Conservation (phyloP, 2,888 invertebrate genomes). For the Pseudolycoriella hygida region DNA sequence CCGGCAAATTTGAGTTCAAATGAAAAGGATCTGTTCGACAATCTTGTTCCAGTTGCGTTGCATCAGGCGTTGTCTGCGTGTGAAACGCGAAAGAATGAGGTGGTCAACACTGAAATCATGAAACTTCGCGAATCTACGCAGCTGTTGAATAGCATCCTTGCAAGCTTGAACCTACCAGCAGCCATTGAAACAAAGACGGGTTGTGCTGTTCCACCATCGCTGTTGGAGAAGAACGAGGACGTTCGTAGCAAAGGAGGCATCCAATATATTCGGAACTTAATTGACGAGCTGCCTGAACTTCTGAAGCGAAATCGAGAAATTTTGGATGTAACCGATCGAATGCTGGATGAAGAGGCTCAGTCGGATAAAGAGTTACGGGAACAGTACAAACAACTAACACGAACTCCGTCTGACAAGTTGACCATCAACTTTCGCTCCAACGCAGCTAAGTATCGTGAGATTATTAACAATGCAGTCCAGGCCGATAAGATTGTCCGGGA, state of each 20-base stretch:
- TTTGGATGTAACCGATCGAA: constrained; percentile 71
- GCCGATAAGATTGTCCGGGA: constrained; percentile 71
- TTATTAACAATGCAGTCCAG: constrained; percentile 76
- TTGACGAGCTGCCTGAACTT: constrained; percentile 77
- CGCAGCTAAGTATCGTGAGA: constrained; percentile 80
- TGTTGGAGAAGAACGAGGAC: constrained; percentile 67
- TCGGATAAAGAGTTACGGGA: constrained; percentile 72
- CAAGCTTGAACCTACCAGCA: constrained; percentile 92
- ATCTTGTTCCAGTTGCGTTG: constrained; percentile 76
- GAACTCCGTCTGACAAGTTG: constrained; percentile 72
- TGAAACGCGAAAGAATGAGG: constrained; percentile 69
- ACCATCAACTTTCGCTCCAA: constrained; percentile 80
- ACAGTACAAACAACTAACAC: constrained; percentile 88
- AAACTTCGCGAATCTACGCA: constrained; percentile 82
- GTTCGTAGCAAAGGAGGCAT: constrained; percentile 66
- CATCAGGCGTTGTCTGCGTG: constrained; percentile 79
- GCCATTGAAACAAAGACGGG: constrained; percentile 69
- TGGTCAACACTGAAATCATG: constrained; percentile 70
- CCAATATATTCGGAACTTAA: constrained; percentile 46
- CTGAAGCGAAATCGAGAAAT: constrained; percentile 87
- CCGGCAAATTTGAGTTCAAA: constrained; percentile 46
- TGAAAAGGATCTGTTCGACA: constrained; percentile 72
- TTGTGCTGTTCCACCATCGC: constrained; percentile 67
- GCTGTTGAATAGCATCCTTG: constrained; percentile 74
- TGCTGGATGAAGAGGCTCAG: constrained; percentile 80